Base-by-base conservation (phyloP, 2,797 vertebrate genomes). In the Cyclopterus lumpus region DNA sequence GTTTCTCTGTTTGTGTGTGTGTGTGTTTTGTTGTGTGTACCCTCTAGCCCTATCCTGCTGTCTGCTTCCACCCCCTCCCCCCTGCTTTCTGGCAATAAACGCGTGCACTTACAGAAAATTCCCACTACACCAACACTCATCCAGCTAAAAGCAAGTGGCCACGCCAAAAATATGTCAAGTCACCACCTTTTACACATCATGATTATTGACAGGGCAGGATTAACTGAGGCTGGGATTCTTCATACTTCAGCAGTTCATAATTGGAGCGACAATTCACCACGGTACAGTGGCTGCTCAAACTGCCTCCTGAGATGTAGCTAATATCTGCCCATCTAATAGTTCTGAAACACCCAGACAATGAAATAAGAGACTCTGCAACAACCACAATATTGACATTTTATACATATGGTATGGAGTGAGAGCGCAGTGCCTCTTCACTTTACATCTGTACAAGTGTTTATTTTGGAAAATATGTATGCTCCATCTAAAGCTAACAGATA, bases 231-330 rank as follows among this genome's bases (percentile, higher is more conserved):
- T 38, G 75, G 84, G 86, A 91, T 93, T 93, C 88, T 90, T 86
- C 86, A 88, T 91, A 91, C 87, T 91, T 92, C 92, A 92, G 90
- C 89, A 90, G 86, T 92, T 92, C 89, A 91, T 92, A 92, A 93
- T 91, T 91, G 86, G 86, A 91, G 84, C 76, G 77, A 91, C 88
- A 89, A 89, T 89, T 92, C 91, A 88, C 77, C 72, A 48, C 51
- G 82, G 77, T 84, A 79, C 85, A 78, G 86, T 81, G 76, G 77
- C 84, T 85, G 83, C 80, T 89, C 79, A 82, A 80, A 78, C 77
- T 9, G 73, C 81, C 84, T 90, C 84, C 66, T 82, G 88, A 91
- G 89, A 87, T 64, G 78, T 77, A 61, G 82, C 79, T 82, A 87
- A 88, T 87, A 88, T 87, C 83, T 82, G 85, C 83, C 84, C 78